Evolutionary conservation across 1,140 invertebrate genomes (phyloP).

Genomic region (Dreissena polymorpha): DNA sequence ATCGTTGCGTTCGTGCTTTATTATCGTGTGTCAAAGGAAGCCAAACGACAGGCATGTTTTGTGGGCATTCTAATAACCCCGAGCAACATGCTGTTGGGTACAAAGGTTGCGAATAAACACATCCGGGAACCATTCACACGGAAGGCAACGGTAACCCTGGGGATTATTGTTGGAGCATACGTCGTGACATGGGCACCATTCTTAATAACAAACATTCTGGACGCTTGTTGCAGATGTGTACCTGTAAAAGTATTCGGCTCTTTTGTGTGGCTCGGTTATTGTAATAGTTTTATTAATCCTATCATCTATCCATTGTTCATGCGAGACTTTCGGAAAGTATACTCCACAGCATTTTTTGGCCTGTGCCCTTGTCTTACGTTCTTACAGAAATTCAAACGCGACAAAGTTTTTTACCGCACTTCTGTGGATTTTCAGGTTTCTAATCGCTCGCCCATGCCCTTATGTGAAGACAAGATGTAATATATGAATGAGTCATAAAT

Average conservation of each 20-base stretch:
- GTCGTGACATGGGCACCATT: slow-evolving; percentile 98
- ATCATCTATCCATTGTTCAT: slow-evolving; percentile 99
- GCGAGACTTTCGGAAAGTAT: slow-evolving; percentile 96
- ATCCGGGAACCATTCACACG: slow-evolving; percentile 72
- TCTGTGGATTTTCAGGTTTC: slow-evolving; percentile 2
- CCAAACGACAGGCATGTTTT: slow-evolving; percentile 71
- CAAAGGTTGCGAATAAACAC: slow-evolving; percentile 68
- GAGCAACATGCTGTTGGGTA: slow-evolving; percentile 68
- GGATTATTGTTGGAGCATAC: slow-evolving; percentile 85
- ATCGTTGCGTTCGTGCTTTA: slow-evolving; percentile 72
- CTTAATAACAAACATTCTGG: slow-evolving; percentile 97
- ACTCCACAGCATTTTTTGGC: slow-evolving; percentile 77
- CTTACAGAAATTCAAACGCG: slow-evolving; percentile 41
- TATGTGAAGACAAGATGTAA: no score
- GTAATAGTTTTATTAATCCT: slow-evolving; percentile 98
- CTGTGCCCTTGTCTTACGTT: slow-evolving; percentile 67
- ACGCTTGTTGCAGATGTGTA: slow-evolving; percentile 89
- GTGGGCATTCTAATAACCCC: slow-evolving; percentile 69
- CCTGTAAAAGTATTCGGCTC: slow-evolving; percentile 64
- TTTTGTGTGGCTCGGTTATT: slow-evolving; percentile 92
- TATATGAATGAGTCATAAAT: no score
- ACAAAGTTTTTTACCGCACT: slow-evolving; percentile 40
- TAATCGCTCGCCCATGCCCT: no score
- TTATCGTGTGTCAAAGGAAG: slow-evolving; percentile 73
- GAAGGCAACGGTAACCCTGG: slow-evolving; percentile 75